Evolutionary conservation across 1,140 invertebrate genomes (phyloP).

Genomic region (Charaxes varanes): DNA sequence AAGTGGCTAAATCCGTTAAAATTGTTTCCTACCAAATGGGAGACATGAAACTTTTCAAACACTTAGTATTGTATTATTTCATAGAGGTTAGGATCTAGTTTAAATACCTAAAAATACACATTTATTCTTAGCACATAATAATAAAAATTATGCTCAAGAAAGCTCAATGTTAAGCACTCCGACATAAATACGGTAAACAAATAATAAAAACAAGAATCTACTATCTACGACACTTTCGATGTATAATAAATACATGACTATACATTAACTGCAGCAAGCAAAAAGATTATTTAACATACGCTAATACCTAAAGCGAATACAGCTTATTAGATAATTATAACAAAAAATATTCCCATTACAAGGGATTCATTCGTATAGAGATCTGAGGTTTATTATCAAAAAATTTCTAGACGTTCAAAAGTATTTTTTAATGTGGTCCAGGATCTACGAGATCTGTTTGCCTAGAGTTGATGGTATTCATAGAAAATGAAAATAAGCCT

Average conservation of each 20-base stretch:
- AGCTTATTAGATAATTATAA: conserved; percentile 15
- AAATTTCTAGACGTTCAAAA: too few relatives aligned
- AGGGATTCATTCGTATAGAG: conserved; percentile 20
- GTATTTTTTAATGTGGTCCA: too few relatives aligned
- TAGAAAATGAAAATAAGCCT: too few relatives aligned
- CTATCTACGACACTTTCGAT: conserved; percentile 8
- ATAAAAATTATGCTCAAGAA: conserved; percentile 13
- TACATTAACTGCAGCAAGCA: conserved; percentile 4
- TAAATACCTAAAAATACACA: conserved; percentile 11
- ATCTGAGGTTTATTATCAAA: too few relatives aligned
- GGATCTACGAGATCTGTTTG: too few relatives aligned
- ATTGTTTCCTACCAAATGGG: too few relatives aligned
- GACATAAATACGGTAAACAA: conserved; percentile 6
- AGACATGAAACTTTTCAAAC: too few relatives aligned
- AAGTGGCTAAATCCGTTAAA: too few relatives aligned
- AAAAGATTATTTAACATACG: conserved; percentile 12
- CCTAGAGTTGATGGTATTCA: too few relatives aligned
- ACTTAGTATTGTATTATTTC: too few relatives aligned
- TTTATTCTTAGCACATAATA: conserved; percentile 13
- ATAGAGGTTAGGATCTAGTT: conserved; percentile 13
- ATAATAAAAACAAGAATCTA: conserved; percentile 5
- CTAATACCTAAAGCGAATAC: conserved; percentile 14
- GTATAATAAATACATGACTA: conserved; percentile 2
- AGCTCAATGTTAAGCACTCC: conserved; percentile 14
- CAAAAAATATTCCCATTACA: conserved; percentile 17